Conservation (phyloP, 2,888 invertebrate genomes). For the Polyommatus iphigenia region DNA sequence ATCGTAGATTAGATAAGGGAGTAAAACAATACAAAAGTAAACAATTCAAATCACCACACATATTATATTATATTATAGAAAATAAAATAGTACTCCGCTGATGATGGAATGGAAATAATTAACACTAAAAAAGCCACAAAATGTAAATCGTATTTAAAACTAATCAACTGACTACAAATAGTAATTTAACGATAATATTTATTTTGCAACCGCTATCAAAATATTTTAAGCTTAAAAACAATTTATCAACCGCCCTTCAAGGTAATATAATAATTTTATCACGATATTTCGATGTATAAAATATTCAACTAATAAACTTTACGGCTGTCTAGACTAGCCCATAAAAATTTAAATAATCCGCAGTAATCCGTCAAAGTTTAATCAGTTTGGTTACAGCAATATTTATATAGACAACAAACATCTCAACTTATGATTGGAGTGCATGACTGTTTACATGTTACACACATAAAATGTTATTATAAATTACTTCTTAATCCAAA, state of each 20-base stretch:
- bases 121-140: too few species aligned
- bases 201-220: background rate
- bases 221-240: background rate
- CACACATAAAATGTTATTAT: background rate
- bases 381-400: background rate
- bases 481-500: background rate
- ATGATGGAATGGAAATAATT: too few species aligned
- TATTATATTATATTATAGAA: too few species aligned
- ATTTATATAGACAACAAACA: background rate
- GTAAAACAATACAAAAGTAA: background rate
- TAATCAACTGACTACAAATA: background rate
- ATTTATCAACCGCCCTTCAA: background rate
- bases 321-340: background rate
- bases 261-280: background rate
- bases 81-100: too few species aligned
- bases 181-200: background rate
- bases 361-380: background rate
- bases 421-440: background rate
- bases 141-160: background rate
- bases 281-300: background rate
- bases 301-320: constrained; percentile 10
- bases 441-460: background rate
- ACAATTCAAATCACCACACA: too few species aligned
- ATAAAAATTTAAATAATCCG: background rate
- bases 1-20: background rate